phyloP scores from a whole-genome alignment of 2,888 invertebrate genomes.

The Muscina levida region DNA sequence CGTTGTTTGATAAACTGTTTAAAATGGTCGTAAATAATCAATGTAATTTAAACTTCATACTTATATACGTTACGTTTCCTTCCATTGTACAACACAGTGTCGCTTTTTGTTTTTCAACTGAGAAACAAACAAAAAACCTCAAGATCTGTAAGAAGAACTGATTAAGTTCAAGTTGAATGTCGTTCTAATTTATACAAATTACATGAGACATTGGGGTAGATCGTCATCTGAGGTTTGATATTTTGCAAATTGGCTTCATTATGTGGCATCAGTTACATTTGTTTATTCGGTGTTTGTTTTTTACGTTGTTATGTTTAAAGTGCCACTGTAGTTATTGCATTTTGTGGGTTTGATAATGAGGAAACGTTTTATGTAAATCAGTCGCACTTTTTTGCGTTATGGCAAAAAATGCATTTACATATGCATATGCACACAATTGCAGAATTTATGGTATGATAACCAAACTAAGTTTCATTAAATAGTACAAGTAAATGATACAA shows the following conservation, averaged over 20 bases:
- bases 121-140: slow-evolving; percentile 30
- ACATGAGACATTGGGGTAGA: neutral
- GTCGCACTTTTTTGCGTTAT: too few species aligned
- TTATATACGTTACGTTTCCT: slow-evolving; percentile 6
- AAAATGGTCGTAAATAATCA: too few species aligned
- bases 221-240: slow-evolving; percentile 26
- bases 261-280: neutral
- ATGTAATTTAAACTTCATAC: slow-evolving; percentile 13
- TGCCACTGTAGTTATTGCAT: slow-evolving; percentile 1
- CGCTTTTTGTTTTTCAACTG: neutral
- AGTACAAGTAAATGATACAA: too few species aligned
- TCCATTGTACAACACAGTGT: neutral
- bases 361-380: slow-evolving; percentile 56
- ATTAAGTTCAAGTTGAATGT: slow-evolving; percentile 77
- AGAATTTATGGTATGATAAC: slow-evolving; percentile 44
- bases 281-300: neutral
- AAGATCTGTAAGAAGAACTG: slow-evolving; percentile 37
- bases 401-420: too few species aligned
- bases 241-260: slow-evolving; percentile 40
- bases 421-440: too few species aligned
- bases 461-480: too few species aligned
- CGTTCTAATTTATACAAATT: slow-evolving; percentile 65
- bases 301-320: neutral
- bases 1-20: too few species aligned
- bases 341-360: slow-evolving; percentile 52